Evolutionary conservation across 2,888 invertebrate genomes (phyloP).

Genomic region (Marronus borbonicus): DNA sequence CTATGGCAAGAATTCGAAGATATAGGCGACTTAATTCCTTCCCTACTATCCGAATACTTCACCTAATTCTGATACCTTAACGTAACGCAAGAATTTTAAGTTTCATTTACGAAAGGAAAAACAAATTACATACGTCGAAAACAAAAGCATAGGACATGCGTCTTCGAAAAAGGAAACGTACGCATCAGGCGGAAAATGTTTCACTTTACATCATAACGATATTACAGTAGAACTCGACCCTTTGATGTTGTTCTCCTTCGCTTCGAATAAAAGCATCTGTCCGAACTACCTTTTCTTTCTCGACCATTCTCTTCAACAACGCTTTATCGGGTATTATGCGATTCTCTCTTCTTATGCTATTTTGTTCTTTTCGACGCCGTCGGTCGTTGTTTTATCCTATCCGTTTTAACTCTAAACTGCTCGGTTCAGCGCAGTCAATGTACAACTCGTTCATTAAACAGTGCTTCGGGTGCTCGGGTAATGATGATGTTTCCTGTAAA

Average conservation of each 20-base stretch:
- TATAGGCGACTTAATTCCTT: too few species aligned
- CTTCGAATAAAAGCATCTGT: not conserved
- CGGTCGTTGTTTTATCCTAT: not conserved
- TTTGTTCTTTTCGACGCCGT: not conserved
- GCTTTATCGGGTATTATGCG: not conserved
- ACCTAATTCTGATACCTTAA: too few species aligned
- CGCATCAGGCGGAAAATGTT: not conserved
- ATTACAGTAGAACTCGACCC: not conserved
- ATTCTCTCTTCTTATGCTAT: not conserved
- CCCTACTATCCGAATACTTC: too few species aligned
- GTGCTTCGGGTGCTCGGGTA: conserved; percentile 4
- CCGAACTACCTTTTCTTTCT: not conserved
- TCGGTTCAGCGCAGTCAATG: not conserved
- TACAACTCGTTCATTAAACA: not conserved
- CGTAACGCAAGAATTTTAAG: too few species aligned
- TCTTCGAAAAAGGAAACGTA: too few species aligned
- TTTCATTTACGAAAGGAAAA: too few species aligned
- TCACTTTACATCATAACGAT: conserved; percentile 2
- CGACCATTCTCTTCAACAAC: not conserved
- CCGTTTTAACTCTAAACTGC: conserved; percentile 3
- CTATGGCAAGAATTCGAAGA: too few species aligned
- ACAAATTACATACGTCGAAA: not conserved
- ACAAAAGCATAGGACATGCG: too few species aligned
- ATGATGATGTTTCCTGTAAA: conserved; percentile 8
- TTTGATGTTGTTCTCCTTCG: not conserved